Base-by-base conservation (phyloP, 2,888 invertebrate genomes). In the Dusona sp. region DNA sequence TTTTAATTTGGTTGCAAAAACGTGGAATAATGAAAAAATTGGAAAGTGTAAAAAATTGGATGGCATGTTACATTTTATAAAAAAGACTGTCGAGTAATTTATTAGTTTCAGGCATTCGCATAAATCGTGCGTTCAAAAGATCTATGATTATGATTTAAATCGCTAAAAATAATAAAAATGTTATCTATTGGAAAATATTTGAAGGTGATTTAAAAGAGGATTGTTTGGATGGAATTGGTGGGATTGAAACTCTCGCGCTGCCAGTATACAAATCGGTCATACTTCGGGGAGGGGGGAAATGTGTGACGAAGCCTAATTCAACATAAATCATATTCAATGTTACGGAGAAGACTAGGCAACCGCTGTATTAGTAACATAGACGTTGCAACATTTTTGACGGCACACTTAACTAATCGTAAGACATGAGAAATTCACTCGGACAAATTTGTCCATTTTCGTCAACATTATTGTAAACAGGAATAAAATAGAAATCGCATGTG, bases 51-150 rank as follows among this genome's bases (percentile, higher is more conserved):
- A 25, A 64, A 29, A 54, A 22, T 22, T 61, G 19, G 19, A 75
- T 7, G n/a, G n/a, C n/a, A 25, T 16, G 45, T 9, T n/a, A 11
- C 16, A 33, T 6, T 45, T 67, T 73, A 57, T 72, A 75, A 83
- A 86, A 86, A 83, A 86, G 72, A 83, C 70, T 77, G 75, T 72
- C 38, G 70, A 79, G 75, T 86, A 78, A 80, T 86, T 86, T 83
- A 86, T 86, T 86, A 54, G 73, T 83, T 73, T 57, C 72, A 73
- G 83, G 67, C 61, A 77, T 80, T 86, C 80, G 77, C 85, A 65
- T 48, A 79, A 75, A 72, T 79, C 65, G 77, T 77, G 80, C 77
- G 72, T 77, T 83, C 38, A n/a, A 42, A 11, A 29, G 64, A 45
- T 79, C 75, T 73, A 29, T 64, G 68, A 80, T 83, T 83, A 80